Conservation (phyloP, 2,797 vertebrate species). For the Perodicticus potto region DNA sequence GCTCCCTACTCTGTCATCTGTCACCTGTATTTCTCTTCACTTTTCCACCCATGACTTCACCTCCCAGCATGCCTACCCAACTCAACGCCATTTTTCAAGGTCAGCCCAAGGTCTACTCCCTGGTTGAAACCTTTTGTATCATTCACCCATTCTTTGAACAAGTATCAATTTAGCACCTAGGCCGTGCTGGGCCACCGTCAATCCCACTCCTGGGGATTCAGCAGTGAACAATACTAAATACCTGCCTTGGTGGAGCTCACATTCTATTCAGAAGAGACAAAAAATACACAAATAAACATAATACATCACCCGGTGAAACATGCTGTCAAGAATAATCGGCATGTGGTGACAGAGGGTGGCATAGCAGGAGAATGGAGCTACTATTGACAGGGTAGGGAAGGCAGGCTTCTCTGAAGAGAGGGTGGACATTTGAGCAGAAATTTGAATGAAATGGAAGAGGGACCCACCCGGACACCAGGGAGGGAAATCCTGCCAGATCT, state of each 20-base stretch:
- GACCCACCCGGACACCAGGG: neutral
- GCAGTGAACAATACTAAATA: neutral
- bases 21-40: neutral
- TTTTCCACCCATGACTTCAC: neutral
- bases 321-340: neutral
- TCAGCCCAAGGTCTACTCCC: neutral
- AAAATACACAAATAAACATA: neutral
- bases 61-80: neutral
- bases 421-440: neutral
- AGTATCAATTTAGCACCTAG: neutral
- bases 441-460: neutral
- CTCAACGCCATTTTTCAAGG: neutral
- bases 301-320: neutral
- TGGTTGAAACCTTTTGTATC: neutral
- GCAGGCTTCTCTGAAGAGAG: neutral
- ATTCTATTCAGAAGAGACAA: neutral
- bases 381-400: neutral
- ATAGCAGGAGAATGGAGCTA: no score
- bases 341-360: rapidly evolving
- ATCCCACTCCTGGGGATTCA: neutral
- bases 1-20: neutral
- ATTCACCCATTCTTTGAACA: neutral
- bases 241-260: neutral
- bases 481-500: neutral
- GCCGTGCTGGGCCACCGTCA: neutral